Base-by-base conservation (phyloP, 2,113 vertebrate genomes). In the Arizona elegans region DNA sequence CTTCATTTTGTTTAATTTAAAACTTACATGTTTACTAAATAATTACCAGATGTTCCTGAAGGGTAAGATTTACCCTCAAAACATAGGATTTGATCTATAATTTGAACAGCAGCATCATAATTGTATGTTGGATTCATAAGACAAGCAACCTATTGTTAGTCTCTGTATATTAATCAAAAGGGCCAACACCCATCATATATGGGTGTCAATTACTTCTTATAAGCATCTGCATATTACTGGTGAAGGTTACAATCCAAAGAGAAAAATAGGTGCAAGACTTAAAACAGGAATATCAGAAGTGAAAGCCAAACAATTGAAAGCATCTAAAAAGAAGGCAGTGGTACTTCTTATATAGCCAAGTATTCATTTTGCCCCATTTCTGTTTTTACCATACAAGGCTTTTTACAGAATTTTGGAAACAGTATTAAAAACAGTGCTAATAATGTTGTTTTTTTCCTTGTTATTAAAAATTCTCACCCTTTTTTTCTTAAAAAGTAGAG, bases 1-100 rank as follows among this genome's bases (percentile, higher is more conserved):
- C 8, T 85, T 15, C 90, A 93, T 24, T 89, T 91, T 95, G 33
- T 88, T 58, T 15, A 85, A 7, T 92, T 94, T 94, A 92, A 95
- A 93, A 93, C 81, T 81, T 0, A 23, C 53, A 0, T 92, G 8
- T 93, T 93, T 95, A 55, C 12, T 8, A 56, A 93, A 91, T 65
- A 65, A 12, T 15, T 93, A 93, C 43, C 91, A 93, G 33, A 90
- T 90, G 23, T 75, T 93, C 26, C 91, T 26, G 56, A 86, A 47
- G n/a, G 85, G 5, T 50, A 55, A 70, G 59, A 54, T 54, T 0
- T 89, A 47, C 93, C 75, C 92, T 56, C 47, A 94, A 58, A 94
- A 86, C 50, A 55, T 26, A 47, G 59, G 23, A 65, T 88, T 88
- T 87, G 91, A 85, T 86, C 62, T 89, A 33, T 33, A 93, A n/a